A percentile compares a stretch with the other conserved stretches of the same genome.
These are phyloP conservation scores for Sphaerodactylus townsendi DNA, from an alignment of 2,113 vertebrate genomes.

Conservation along the genomic window DNA sequence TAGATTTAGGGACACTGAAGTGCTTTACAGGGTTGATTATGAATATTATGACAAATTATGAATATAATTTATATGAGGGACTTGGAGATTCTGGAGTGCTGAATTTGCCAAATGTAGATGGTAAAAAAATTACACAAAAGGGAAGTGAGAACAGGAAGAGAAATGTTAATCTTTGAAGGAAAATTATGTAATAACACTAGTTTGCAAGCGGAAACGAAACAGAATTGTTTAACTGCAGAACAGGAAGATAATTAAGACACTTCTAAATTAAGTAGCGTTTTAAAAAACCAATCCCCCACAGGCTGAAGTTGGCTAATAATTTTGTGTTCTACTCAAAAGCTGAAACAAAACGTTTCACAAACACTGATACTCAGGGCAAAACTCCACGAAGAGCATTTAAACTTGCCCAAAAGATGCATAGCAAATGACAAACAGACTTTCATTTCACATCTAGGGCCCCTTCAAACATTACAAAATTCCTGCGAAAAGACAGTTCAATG, in stretches of 20 bases:
- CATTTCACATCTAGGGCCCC: neutral
- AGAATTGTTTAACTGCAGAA: neutral
- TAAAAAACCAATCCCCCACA: too few relatives aligned
- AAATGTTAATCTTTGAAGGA: neutral
- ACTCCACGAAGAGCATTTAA: slow-evolving; percentile 47
- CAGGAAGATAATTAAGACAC: slow-evolving; percentile 6
- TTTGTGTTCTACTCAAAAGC: accelerated
- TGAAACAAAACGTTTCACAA: neutral
- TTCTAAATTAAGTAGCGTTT: neutral
- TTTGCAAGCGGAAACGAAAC: neutral
- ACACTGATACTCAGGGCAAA: slow-evolving; percentile 23
- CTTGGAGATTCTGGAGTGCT: too few relatives aligned
- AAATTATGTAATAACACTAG: neutral
- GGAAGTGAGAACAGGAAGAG: neutral
- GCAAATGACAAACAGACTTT: neutral
- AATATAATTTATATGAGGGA: too few relatives aligned
- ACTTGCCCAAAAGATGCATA: slow-evolving; percentile 38
- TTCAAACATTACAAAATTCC: neutral
- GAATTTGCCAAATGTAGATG: neutral
- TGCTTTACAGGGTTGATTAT: neutral
- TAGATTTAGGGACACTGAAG: too few relatives aligned
- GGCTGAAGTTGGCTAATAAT: neutral
- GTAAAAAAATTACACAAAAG: neutral
- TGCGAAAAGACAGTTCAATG: neutral
- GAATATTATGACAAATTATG: too few relatives aligned